A percentile compares a stretch with the other conserved stretches of the same genome.
These are phyloP conservation scores for Protobothrops flavoviridis DNA, from an alignment of 2,113 vertebrate species.

Conservation along the genomic window DNA sequence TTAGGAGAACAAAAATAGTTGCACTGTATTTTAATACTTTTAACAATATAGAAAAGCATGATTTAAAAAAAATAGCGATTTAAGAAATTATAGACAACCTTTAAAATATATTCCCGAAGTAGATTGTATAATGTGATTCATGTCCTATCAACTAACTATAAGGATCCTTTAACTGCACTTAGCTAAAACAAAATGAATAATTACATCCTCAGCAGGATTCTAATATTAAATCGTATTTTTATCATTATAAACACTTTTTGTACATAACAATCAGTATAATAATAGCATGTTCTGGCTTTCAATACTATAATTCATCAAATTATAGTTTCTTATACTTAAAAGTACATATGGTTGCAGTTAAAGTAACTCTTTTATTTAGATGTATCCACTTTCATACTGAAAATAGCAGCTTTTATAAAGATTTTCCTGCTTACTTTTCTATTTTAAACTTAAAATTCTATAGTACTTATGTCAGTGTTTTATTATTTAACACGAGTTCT, in stretches of 20 bases:
- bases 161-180: constrained; percentile 36
- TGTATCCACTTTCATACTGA: constrained; percentile 13
- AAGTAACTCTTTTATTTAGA: constrained; percentile 32
- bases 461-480: constrained; percentile 14
- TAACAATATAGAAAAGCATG: constrained; percentile 15
- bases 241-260: constrained; percentile 40
- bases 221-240: constrained; percentile 48
- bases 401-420: constrained; percentile 19
- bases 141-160: constrained; percentile 21
- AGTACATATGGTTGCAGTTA: constrained; percentile 40
- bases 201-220: constrained; percentile 36
- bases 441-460: background rate
- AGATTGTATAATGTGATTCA: constrained; percentile 25
- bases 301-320: constrained; percentile 49
- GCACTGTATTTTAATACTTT: background rate
- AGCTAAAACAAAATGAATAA: constrained; percentile 47
- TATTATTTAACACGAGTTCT: constrained; percentile 22
- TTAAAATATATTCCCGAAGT: constrained; percentile 22
- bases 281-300: constrained; percentile 47
- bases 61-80: background rate
- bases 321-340: constrained; percentile 53
- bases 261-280: constrained; percentile 31
- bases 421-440: background rate
- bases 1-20: constrained; percentile 19
- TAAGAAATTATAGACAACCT: constrained; percentile 24